A percentile compares a stretch with the other conserved stretches of the same genome.
phyloP scores from a whole-genome alignment of 2,888 invertebrate genomes.

The Clivina fossor region DNA sequence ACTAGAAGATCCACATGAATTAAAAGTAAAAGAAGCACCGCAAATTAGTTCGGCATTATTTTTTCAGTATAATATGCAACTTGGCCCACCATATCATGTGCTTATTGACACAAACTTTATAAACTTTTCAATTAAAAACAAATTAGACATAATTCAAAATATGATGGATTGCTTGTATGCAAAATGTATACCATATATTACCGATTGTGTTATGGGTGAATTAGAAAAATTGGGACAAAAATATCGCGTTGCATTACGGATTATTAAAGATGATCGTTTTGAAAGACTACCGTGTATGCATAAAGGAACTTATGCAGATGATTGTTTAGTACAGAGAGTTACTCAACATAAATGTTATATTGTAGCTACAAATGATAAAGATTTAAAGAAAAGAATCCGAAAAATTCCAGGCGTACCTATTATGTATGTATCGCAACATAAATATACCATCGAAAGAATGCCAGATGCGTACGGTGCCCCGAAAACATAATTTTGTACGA shows the following conservation, averaged over 20 bases:
- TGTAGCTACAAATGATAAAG: conserved; percentile 98
- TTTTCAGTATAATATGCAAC: conserved; percentile 95
- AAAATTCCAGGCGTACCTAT: conserved; percentile 99
- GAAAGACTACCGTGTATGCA: conserved; percentile 91
- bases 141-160: conserved; percentile 92
- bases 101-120: conserved; percentile 98
- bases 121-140: conserved; percentile 97
- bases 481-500: conserved; percentile 53
- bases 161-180: conserved; percentile 99
- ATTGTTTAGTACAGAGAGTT: conserved; percentile 94
- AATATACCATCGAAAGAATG: conserved; percentile 96
- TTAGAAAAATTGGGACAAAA: conserved; percentile 95
- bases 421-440: conserved; percentile 93
- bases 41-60: conserved; percentile 92
- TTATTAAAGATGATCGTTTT: conserved; percentile 93
- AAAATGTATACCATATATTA: conserved; percentile 96
- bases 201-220: conserved; percentile 97
- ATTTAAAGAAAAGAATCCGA: conserved; percentile 89
- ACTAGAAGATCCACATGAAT: conserved; percentile 68
- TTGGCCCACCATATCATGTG: conserved; percentile 98
- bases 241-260: conserved; percentile 90
- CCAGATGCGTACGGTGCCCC: conserved; percentile 98
- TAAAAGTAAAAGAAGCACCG: conserved; percentile 79
- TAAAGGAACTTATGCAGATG: conserved; percentile 98
- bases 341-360: conserved; percentile 99